Percentiles rank a stretch among this genome's conserved stretches.
Evolutionary conservation across 1,140 invertebrate genomes (phyloP).

Genomic region (Tetraneura akinire): DNA sequence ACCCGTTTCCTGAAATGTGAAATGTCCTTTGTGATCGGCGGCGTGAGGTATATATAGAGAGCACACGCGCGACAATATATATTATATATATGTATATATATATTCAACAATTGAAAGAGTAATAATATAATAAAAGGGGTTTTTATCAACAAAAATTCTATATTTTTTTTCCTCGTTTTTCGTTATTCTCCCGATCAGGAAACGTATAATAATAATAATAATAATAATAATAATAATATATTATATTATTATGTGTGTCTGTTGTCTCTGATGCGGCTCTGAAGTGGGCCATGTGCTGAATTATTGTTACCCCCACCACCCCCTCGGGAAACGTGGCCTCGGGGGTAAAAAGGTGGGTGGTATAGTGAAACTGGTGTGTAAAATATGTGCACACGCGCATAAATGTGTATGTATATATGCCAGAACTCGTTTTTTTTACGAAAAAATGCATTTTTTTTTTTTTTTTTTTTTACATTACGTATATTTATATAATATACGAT

Average conservation of each 20-base stretch:
- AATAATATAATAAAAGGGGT: conserved; percentile 39
- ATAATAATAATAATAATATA: too few relatives aligned
- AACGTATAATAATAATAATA: too few relatives aligned
- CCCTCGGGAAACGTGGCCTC: conserved; percentile 6
- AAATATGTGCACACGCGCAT: not conserved
- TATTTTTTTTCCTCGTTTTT: not conserved
- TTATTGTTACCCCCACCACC: conserved; percentile 14
- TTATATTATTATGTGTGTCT: conserved; percentile 17
- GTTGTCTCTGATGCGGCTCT: conserved; percentile 48
- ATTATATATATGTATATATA: too few relatives aligned
- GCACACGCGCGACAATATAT: conserved; percentile 5
- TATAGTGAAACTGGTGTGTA: not conserved
- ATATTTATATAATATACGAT: too few relatives aligned
- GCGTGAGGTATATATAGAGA: not conserved
- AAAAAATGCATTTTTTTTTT: conserved; percentile 25
- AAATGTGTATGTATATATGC: not conserved
- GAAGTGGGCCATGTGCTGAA: conserved; percentile 51
- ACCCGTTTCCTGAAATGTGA: conserved; percentile 49
- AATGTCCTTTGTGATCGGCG: conserved; percentile 38
- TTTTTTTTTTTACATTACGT: conserved; percentile 29
- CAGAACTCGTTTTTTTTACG: conserved; percentile 44
- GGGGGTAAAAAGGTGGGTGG: conserved; percentile 43
- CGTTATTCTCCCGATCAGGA: conserved; percentile 33
- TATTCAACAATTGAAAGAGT: conserved; percentile 47
- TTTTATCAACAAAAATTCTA: conserved; percentile 41